Evolutionary conservation across 1,140 invertebrate genomes (phyloP), one percentile per base, ranked within the genome.

Genomic region (Drosophila insularis): DNA sequence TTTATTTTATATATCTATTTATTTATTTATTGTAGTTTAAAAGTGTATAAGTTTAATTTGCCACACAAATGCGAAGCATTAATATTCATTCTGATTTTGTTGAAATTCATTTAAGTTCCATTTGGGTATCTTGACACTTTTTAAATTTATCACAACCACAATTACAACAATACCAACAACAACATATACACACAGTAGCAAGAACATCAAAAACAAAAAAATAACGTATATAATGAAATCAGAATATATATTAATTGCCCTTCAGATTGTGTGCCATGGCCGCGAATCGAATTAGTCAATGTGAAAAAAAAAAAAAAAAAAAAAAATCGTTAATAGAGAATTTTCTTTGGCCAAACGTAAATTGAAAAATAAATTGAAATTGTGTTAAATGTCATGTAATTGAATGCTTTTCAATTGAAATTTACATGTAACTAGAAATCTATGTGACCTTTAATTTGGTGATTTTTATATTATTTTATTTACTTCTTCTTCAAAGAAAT

Each of bases 41-140:
- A 46, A 46, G 54, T 72, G 77, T 63, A 53, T 62, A 65, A 39
- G 31, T 63, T 11, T 55, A 17, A 31, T 19, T 40, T 31, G 50
- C 53, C 65, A 69, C 19, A 37, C 37, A 37, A 31, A 32, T 54
- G 35, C 43, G 43, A 27, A n/a, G 54, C 68, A 39, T 80, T 78
- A 75, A 89, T 89, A 78, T 68, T 80, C 60, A 89, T 89, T 89
- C 84, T 89, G 84, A 89, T 89, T 89, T 89, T 89, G 84, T 89
- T 87, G 14, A 39, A 54, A 50, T 31, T 7, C 23, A 32, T 37
- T n/a, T 19, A 27, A 78, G 4, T 27, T 27, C 6, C 39, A 63
- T 50, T 62, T 14, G 0, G 27, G 2, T 27, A 27, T 27, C 27
- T 27, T 35, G 32, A 53, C 65, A 71, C 69, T 64, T 63, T 63